Conservation (phyloP, 2,888 invertebrate genomes). For the Ommatoiulus sabulosus region DNA sequence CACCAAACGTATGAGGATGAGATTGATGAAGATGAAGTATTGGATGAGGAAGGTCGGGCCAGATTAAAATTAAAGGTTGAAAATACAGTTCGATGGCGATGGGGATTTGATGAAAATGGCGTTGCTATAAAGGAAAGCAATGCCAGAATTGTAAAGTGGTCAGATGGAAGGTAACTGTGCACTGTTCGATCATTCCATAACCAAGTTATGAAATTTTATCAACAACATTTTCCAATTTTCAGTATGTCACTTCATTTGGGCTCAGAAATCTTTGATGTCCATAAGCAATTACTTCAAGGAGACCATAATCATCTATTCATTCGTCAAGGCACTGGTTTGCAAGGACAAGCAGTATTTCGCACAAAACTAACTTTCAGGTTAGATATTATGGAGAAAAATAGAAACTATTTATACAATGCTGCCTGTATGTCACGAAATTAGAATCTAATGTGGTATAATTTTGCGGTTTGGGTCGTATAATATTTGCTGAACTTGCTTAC, state of each 20-base stretch:
- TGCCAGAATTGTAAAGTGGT: conserved; percentile 95
- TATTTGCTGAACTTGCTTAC: too few species aligned
- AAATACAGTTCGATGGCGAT: conserved; percentile 97
- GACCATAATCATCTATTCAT: conserved; percentile 98
- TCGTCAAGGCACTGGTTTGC: conserved; percentile 96
- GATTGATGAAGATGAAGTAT: conserved; percentile 96
- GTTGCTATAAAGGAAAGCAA: conserved; percentile 90
- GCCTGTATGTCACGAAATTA: neutral
- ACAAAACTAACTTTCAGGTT: conserved; percentile 90
- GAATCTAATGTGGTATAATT: too few species aligned
- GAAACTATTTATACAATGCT: conserved; percentile 10
- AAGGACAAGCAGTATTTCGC: conserved; percentile 96
- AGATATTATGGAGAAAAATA: conserved; percentile 58
- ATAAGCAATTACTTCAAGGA: conserved; percentile 91
- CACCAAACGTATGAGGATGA: conserved; percentile 96
- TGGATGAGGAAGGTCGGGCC: conserved; percentile 97
- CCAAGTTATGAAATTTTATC: too few species aligned
- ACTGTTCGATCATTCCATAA: neutral
- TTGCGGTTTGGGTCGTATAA: too few species aligned
- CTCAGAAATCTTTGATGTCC: conserved; percentile 97
- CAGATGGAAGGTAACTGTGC: conserved; percentile 78
- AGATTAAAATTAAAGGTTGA: conserved; percentile 92
- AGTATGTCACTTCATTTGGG: conserved; percentile 97
- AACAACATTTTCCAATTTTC: conserved; percentile 60
- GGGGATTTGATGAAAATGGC: conserved; percentile 80